Evolutionary conservation across 1,140 invertebrate species (phyloP).

Genomic region (Heliconius hermathena): DNA sequence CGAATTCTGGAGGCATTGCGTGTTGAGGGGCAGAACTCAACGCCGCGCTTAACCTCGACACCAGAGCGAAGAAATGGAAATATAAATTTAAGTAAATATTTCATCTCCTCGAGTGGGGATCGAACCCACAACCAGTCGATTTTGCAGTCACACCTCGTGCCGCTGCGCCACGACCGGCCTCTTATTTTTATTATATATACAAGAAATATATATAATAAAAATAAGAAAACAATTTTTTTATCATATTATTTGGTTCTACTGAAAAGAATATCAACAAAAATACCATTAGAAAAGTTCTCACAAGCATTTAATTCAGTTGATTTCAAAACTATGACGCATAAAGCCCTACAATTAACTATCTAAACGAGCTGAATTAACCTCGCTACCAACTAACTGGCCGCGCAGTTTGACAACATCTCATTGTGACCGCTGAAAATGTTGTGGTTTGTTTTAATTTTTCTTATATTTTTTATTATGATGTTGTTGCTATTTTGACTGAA

Average conservation of each 20-base stretch:
- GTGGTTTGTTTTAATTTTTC: background rate
- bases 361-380: constrained; percentile 60
- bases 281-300: background rate
- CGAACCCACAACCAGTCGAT: no score
- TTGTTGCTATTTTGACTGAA: background rate
- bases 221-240: no score
- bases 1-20: no score
- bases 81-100: no score
- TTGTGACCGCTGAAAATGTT: constrained; percentile 10
- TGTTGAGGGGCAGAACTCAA: no score
- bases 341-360: constrained; percentile 49
- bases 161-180: no score
- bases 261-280: background rate
- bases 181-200: no score
- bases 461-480: background rate
- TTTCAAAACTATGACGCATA: constrained; percentile 21
- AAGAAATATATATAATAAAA: no score
- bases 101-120: no score
- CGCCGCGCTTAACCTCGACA: no score
- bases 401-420: constrained; percentile 11
- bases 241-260: background rate
- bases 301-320: background rate
- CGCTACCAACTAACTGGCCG: constrained; percentile 14
- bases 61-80: no score
- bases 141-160: no score